Conservation (phyloP, 2,888 invertebrate species). For the Tetrapedia diversipes region DNA sequence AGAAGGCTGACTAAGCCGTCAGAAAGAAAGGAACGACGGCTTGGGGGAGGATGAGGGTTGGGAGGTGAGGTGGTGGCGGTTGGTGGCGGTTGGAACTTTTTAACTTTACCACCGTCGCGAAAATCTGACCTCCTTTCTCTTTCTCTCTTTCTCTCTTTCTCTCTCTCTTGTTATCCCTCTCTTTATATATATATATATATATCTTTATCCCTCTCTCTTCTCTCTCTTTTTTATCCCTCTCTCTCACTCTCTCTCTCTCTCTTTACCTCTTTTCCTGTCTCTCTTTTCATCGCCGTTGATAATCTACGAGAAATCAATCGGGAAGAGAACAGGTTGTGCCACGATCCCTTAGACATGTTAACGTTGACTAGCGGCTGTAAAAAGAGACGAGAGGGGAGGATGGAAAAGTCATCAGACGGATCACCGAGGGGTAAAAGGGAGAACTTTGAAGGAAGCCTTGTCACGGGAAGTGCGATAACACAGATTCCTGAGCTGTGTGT, state of each 20-base stretch:
- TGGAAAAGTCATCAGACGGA: conserved; percentile 14
- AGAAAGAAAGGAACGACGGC: conserved; percentile 46
- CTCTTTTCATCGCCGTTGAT: conserved; percentile 23
- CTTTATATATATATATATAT: too few relatives aligned
- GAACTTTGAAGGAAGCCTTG: not conserved
- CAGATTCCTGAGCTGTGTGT: too few relatives aligned
- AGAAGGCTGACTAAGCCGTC: conserved; percentile 62
- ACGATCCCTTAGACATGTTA: conserved; percentile 37
- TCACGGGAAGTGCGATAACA: not conserved
- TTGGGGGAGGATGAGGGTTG: not conserved
- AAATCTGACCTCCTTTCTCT: conserved; percentile 57
- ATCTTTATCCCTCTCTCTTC: too few relatives aligned
- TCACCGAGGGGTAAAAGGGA: conserved; percentile 2
- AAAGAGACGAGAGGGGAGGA: not conserved
- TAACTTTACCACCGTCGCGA: conserved; percentile 59
- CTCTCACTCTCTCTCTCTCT: conserved; percentile 16
- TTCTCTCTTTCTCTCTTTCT: too few relatives aligned
- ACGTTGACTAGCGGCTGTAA: conserved; percentile 12
- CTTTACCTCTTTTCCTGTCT: too few relatives aligned
- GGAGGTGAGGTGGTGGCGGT: not conserved
- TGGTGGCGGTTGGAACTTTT: conserved; percentile 42
- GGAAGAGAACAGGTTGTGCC: conserved; percentile 23
- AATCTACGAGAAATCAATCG: conserved; percentile 66
- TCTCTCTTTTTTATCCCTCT: conserved; percentile 47
- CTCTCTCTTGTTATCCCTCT: too few relatives aligned